Conservation (phyloP, 2,888 invertebrate genomes). For the Morpho deidamia region DNA sequence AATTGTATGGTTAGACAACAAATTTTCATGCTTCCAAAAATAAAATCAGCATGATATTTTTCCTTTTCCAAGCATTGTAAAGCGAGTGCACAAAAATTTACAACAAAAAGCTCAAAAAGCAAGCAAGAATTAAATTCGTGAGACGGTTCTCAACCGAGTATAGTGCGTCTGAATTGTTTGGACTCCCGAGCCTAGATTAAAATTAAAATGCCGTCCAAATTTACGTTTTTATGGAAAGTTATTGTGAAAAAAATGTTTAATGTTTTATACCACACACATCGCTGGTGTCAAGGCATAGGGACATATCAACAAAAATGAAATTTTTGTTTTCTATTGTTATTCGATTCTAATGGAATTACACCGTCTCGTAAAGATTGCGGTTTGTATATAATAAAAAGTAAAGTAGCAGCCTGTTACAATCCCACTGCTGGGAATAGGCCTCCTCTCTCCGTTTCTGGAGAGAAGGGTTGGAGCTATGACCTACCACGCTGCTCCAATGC, state of each 20-base stretch:
- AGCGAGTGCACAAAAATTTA: background rate
- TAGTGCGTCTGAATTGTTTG: slow-evolving; percentile 5
- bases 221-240: slow-evolving; percentile 49
- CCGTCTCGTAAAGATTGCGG: background rate
- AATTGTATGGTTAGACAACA: too few species aligned
- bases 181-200: slow-evolving; percentile 30
- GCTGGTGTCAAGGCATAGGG: background rate
- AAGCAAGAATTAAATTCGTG: slow-evolving; percentile 1
- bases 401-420: too few species aligned
- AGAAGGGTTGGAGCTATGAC: too few species aligned
- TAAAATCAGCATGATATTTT: background rate
- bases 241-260: slow-evolving; percentile 44
- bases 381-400: too few species aligned
- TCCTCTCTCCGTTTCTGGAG: too few species aligned
- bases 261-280: background rate
- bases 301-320: background rate
- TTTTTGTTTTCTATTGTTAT: background rate
- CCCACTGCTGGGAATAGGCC: too few species aligned
- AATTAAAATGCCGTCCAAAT: slow-evolving; percentile 39
- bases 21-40: background rate
- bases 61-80: slow-evolving; percentile 1
- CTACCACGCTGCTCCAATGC: too few species aligned
- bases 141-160: background rate
- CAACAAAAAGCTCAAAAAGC: slow-evolving; percentile 2
- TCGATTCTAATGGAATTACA: background rate